Evolutionary conservation across 2,113 vertebrate genomes (phyloP), one percentile per base, ranked within the genome.

Genomic region (Sphyrna mokarran): DNA sequence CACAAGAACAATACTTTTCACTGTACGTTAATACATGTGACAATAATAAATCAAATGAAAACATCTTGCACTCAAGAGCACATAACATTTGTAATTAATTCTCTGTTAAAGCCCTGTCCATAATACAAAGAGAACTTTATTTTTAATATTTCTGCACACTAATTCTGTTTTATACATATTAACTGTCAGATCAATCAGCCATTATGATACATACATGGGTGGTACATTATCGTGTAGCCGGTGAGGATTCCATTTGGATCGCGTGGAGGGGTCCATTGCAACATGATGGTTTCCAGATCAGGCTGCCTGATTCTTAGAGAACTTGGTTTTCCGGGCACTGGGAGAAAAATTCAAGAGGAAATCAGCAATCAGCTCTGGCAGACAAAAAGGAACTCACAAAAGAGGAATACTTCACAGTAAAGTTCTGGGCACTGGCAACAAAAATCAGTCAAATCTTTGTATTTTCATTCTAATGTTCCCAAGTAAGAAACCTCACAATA

Each of bases 161-260:
- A 18, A 63, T 93, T 90, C n/a, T 37, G 86, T 54, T 93, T 93
- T 37, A 22, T 37, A 10, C 37, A 3, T 7, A 40, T 14, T 20
- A 23, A 96, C 37, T 90, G 69, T 48, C 54, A 22, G 23, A 80
- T 33, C 16, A 29, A 18, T 22, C 23, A 80, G 69, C 1, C 13
- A 4, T 48, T 76, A 87, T 20, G 48, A 33, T 69, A 98, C 97
- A 69, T 97, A 99, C 99, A 98, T 97, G 98, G 97, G n/a, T 97
- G 97, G 90, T 98, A 99, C 72, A 97, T 98, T 43, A 99, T 98
- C 16, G 96, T 98, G 96, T 99, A 99, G 97, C 98, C 99, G 2
- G 97, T 98, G 97, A 99, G 97, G 96, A 98, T 97, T 80, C 99
- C 99, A 3, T 99, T 99, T 94, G 99, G 99, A 96, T 99, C 98